Conservation (phyloP, 2,797 vertebrate species). For the Enteromius argenteus region DNA sequence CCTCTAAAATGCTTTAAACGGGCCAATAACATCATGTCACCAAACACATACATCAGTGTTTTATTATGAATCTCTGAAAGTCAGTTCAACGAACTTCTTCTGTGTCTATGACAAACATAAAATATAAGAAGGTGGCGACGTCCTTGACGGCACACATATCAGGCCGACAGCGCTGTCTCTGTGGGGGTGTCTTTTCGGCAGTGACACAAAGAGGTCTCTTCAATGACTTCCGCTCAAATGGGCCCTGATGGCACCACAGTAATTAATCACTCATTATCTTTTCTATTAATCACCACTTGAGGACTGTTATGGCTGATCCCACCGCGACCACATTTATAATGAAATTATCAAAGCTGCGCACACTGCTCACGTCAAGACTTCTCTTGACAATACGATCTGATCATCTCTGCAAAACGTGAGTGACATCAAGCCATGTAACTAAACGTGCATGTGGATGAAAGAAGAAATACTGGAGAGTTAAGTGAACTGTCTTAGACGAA, state of each 20-base stretch:
- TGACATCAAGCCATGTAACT: not conserved
- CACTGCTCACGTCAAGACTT: slow-evolving; percentile 11
- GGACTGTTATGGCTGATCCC: slow-evolving; percentile 42
- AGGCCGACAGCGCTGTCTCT: slow-evolving; percentile 3
- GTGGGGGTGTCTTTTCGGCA: slow-evolving; percentile 32
- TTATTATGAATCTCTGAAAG: not conserved
- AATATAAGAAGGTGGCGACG: not conserved
- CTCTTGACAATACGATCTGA: slow-evolving; percentile 33
- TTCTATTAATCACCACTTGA: slow-evolving; percentile 55
- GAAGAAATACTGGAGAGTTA: not conserved
- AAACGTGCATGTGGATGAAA: not conserved
- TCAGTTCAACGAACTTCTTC: slow-evolving; percentile 18
- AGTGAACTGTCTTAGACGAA: not conserved
- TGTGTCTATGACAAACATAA: slow-evolving; percentile 16
- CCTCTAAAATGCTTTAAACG: not conserved
- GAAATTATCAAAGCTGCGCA: slow-evolving; percentile 45
- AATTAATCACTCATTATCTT: slow-evolving; percentile 61
- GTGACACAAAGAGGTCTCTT: slow-evolving; percentile 34
- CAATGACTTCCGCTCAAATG: slow-evolving; percentile 50
- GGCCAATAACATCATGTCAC: not conserved
- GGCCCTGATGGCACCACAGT: slow-evolving; percentile 39
- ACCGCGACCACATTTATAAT: slow-evolving; percentile 44
- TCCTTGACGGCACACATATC: slow-evolving; percentile 33
- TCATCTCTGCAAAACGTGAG: slow-evolving; percentile 18
- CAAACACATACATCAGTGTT: not conserved